Conservation (phyloP, 30 jellyfish, hydroid and myxozoan species). For the Sanderia malayensis region DNA sequence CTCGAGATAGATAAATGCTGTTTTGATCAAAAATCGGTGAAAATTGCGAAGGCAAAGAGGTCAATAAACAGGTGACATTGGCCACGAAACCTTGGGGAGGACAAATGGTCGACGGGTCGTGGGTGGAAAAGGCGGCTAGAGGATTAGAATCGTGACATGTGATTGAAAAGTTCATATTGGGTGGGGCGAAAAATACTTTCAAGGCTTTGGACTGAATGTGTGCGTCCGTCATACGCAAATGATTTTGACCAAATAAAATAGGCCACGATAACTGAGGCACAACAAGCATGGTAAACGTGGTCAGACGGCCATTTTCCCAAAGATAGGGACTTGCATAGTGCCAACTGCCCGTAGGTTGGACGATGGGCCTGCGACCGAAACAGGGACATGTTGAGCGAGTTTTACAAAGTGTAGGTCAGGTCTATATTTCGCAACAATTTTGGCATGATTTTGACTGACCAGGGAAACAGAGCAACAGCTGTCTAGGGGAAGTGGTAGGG, state of each 20-base stretch:
- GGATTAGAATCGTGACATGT: slow-evolving; percentile 40
- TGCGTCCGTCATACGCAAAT: slow-evolving; percentile 39
- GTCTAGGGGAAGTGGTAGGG: too few relatives aligned
- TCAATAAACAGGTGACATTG: slow-evolving; percentile 35
- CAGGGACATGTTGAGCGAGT: slow-evolving; percentile 54
- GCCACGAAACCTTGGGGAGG: slow-evolving; percentile 23
- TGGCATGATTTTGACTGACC: slow-evolving; percentile 43
- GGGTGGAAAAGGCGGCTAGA: slow-evolving; percentile 4
- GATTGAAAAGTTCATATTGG: slow-evolving; percentile 20
- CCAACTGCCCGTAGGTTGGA: slow-evolving; percentile 45
- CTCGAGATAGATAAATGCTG: slow-evolving; percentile 1
- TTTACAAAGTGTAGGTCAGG: slow-evolving; percentile 12
- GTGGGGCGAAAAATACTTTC: slow-evolving; percentile 35
- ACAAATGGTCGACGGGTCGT: not conserved
- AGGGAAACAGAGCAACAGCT: slow-evolving; percentile 45
- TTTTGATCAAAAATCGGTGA: not conserved
- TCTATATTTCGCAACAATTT: not conserved
- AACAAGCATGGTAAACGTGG: slow-evolving; percentile 36
- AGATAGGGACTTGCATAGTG: slow-evolving; percentile 28
- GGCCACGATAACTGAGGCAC: slow-evolving; percentile 43
- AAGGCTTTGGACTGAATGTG: slow-evolving; percentile 16
- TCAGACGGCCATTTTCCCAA: slow-evolving; percentile 46
- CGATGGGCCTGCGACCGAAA: slow-evolving; percentile 40
- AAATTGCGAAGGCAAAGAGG: slow-evolving; percentile 9
- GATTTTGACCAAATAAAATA: slow-evolving; percentile 49